These are phyloP conservation scores for Augochlorella aurata DNA, from an alignment of 2,888 invertebrate genomes.

Conservation along the genomic window DNA sequence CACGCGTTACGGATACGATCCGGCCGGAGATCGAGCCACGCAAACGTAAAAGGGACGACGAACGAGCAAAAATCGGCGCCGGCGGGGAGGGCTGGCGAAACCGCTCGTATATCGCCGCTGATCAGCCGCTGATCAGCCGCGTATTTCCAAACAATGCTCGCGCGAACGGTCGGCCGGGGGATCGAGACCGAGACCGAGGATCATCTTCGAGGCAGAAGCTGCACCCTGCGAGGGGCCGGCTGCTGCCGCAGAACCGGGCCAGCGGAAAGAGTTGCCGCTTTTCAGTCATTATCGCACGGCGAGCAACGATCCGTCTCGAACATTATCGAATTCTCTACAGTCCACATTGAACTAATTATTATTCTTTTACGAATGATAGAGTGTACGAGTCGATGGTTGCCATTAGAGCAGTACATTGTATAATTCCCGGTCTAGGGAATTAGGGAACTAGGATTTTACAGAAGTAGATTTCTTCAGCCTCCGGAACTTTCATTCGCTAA, in stretches of 20 bases:
- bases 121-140: conserved; percentile 77
- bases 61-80: conserved; percentile 70
- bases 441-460: neutral
- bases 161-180: conserved; percentile 53
- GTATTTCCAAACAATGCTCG: conserved; percentile 81
- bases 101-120: conserved; percentile 63
- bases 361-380: too few relatives aligned
- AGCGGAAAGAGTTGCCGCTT: conserved; percentile 1
- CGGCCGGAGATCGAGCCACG: conserved; percentile 56
- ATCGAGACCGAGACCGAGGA: conserved; percentile 45
- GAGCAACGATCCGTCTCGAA: neutral
- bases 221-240: conserved; percentile 6
- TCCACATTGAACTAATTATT: too few relatives aligned
- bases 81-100: conserved; percentile 35
- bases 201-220: conserved; percentile 51
- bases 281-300: conserved; percentile 19
- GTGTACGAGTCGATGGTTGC: neutral
- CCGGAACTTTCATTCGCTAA: neutral
- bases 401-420: neutral
- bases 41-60: conserved; percentile 60
- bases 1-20: conserved; percentile 70
- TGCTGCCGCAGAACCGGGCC: conserved; percentile 1
- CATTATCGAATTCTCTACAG: too few relatives aligned
- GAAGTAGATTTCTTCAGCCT: neutral
- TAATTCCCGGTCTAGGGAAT: neutral